These are phyloP conservation scores for Leptopilina clavipes DNA, from an alignment of 1,140 invertebrate species.

Conservation along the genomic window DNA sequence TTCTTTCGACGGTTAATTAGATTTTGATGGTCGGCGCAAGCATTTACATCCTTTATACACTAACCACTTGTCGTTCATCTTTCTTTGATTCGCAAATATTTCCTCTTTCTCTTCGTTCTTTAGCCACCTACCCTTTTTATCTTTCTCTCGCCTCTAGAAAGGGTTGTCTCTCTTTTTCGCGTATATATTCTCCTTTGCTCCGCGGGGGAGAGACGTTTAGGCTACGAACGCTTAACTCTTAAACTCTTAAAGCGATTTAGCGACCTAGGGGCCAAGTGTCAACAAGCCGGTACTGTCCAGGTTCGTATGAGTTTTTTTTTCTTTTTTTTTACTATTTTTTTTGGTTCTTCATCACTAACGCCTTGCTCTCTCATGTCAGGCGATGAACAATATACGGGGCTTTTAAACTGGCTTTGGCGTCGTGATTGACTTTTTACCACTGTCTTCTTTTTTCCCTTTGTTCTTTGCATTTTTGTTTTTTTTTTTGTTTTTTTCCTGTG, in stretches of 20 bases:
- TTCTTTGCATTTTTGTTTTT: not conserved
- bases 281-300: slow-evolving; percentile 60
- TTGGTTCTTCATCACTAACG: slow-evolving; percentile 40
- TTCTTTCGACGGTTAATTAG: slow-evolving; percentile 71
- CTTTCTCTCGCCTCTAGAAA: slow-evolving; percentile 32
- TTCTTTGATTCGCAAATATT: slow-evolving; percentile 41
- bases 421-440: slow-evolving; percentile 27
- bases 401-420: slow-evolving; percentile 13
- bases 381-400: slow-evolving; percentile 20
- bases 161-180: slow-evolving; percentile 40
- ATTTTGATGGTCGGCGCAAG: slow-evolving; percentile 72
- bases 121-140: slow-evolving; percentile 33
- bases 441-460: slow-evolving; percentile 3
- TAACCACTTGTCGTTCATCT: slow-evolving; percentile 52
- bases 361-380: slow-evolving; percentile 23
- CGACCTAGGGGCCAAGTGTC: slow-evolving; percentile 63
- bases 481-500: no score
- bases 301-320: slow-evolving; percentile 49
- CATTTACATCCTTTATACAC: slow-evolving; percentile 72
- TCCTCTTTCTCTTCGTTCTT: slow-evolving; percentile 45
- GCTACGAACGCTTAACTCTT: slow-evolving; percentile 58
- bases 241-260: slow-evolving; percentile 64
- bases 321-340: slow-evolving; percentile 37
- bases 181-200: slow-evolving; percentile 49
- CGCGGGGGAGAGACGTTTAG: slow-evolving; percentile 63